A percentile compares a stretch with the other conserved stretches of the same genome.
Conservation (phyloP, 2,797 vertebrate species). For the Staurois parvus region DNA sequence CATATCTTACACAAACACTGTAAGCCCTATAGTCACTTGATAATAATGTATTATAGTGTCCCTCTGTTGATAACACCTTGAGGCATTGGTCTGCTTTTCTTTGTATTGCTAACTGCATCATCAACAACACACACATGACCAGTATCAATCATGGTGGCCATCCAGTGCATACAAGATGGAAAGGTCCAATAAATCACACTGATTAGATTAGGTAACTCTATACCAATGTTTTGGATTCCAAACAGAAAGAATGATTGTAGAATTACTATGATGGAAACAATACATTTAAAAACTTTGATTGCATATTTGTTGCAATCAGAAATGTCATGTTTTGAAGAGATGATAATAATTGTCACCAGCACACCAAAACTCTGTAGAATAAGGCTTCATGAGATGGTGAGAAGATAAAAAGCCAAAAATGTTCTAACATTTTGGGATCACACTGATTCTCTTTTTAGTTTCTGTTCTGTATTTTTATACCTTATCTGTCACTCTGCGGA, state of each 20-base stretch:
- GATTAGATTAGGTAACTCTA: constrained; percentile 3
- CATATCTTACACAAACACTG: constrained; percentile 9
- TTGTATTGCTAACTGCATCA: constrained; percentile 26
- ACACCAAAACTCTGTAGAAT: too few species aligned
- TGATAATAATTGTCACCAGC: too few species aligned
- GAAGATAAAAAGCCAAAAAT: too few species aligned
- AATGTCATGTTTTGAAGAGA: not conserved
- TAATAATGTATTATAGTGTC: constrained; percentile 26
- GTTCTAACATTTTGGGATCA: too few species aligned
- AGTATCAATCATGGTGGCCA: constrained; percentile 17
- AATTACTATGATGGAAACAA: not conserved
- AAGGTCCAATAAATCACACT: constrained; percentile 27
- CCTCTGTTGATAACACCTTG: constrained; percentile 22
- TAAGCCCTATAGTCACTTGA: not conserved
- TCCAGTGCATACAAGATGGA: constrained; percentile 4
- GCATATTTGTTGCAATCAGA: not conserved
- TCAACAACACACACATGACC: constrained; percentile 30
- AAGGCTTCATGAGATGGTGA: too few species aligned
- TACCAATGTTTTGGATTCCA: not conserved
- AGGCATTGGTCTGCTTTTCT: constrained; percentile 9
- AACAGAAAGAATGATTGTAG: not conserved
- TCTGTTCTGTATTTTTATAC: too few species aligned
- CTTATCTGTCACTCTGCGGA: too few species aligned
- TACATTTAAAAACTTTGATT: not conserved
- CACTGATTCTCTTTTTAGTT: too few species aligned